Conservation (phyloP, 92 coral and sea anemone genomes). For the Actinernus sp. region DNA sequence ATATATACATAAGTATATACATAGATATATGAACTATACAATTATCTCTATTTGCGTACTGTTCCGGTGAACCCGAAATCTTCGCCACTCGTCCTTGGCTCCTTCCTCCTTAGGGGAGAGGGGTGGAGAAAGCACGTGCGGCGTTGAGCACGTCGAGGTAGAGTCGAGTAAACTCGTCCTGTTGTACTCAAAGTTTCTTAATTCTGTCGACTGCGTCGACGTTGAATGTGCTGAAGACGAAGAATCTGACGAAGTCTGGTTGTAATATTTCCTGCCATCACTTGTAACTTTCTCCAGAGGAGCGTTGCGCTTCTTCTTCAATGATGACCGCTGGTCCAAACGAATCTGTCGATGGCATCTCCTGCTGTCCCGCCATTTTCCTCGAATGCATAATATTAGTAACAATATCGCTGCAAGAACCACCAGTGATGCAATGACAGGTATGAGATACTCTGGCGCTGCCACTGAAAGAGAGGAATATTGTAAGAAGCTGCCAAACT, state of each 20-base stretch:
- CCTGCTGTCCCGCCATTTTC: conserved; percentile 84
- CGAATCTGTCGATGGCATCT: conserved; percentile 73
- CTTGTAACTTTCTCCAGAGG: conserved; percentile 67
- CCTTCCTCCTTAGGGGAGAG: conserved; percentile 98
- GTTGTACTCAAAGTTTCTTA: conserved; percentile 94
- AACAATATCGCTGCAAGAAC: conserved; percentile 89
- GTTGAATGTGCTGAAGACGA: conserved; percentile 78
- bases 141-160: conserved; percentile 76
- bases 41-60: conserved; percentile 93
- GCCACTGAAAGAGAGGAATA: conserved; percentile 59
- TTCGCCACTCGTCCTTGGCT: conserved; percentile 97
- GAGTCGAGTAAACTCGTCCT: conserved; percentile 83
- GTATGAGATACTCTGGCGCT: conserved; percentile 90
- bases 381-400: conserved; percentile 86
- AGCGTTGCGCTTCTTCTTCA: conserved; percentile 74
- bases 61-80: conserved; percentile 90
- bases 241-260: conserved; percentile 84
- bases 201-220: conserved; percentile 89
- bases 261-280: conserved; percentile 72
- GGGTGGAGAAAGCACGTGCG: conserved; percentile 92
- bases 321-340: conserved; percentile 66
- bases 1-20: conserved; percentile 21
- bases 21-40: conserved; percentile 73
- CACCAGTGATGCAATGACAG: conserved; percentile 93
- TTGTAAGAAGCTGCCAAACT: too few relatives aligned